Evolutionary conservation across 2,113 vertebrate genomes (phyloP), one percentile per base, ranked within the genome.

Genomic region (Vulpes lagopus): DNA sequence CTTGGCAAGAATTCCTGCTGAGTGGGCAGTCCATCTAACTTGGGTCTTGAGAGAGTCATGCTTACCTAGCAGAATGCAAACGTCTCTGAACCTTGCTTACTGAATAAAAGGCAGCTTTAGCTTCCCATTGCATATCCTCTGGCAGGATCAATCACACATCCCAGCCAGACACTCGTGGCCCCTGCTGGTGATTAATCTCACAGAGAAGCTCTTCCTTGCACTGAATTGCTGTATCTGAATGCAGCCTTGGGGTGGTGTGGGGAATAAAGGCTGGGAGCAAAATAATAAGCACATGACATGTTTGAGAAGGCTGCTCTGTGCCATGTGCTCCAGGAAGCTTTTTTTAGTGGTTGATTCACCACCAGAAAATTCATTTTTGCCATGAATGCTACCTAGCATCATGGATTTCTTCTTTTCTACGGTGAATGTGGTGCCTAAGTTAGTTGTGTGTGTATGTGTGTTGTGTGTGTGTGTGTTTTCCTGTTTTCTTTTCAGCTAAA

Each of bases 41-140:
- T 85, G 60, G 38, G 55, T 97, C 98, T 98, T 96, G 96, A 98
- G 98, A 99, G 98, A 99, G 98, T 98, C 98, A 93, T 98, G 98
- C 98, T 99, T 98, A 98, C 98, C 97, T 96, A 97, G 99, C 98
- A 98, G 95, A 98, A 98, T 87, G 97, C 95, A 98, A 98, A 98
- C 98, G 98, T 94, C 97, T 97, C 96, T 98, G 98, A 98, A 98
- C 98, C 98, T 98, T 98, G 98, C 98, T 98, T 98, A 96, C 97
- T 74, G 97, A 98, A 97, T 98, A 98, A 98, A 98, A 99, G 98
- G 98, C 97, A 98, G 98, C 98, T 96, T 98, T 98, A 97, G 71
- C 73, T 32, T 98, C 98, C 98, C 97, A 97, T 83, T 98, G 98
- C 98, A 98, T 97, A 98, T 98, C 98, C 97, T 98, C 97, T 97